Conservation (phyloP, 2,113 vertebrate genomes). For the Nymphicus hollandicus region DNA sequence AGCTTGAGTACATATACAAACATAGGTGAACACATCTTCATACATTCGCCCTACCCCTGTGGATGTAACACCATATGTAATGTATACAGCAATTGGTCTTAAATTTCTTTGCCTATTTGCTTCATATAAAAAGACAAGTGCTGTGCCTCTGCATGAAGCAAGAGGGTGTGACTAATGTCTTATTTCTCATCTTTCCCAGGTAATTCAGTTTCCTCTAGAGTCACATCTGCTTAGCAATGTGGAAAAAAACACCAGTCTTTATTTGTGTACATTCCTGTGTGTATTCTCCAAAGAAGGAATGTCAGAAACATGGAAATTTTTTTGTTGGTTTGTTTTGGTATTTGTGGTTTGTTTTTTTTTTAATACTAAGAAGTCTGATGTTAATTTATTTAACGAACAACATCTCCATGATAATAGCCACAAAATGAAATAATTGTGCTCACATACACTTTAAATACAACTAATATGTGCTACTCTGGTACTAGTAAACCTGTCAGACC, state of each 20-base stretch:
- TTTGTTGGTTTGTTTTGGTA: not conserved
- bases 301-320: not conserved
- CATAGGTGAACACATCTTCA: fast-evolving
- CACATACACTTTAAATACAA: not conserved
- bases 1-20: not conserved
- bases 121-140: not conserved
- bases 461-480: not conserved
- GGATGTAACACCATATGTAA: not conserved
- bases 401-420: not conserved
- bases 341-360: not conserved
- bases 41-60: fast-evolving
- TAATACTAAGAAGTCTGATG: not conserved
- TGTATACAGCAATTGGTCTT: not conserved
- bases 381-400: not conserved
- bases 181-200: not conserved
- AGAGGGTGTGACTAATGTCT: not conserved
- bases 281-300: not conserved
- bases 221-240: not conserved
- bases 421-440: not conserved
- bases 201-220: not conserved
- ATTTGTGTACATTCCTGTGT: not conserved
- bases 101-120: not conserved
- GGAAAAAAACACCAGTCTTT: not conserved
- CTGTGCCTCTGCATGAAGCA: not conserved
- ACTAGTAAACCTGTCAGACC: not conserved